phyloP scores from a whole-genome alignment of 2,888 invertebrate genomes.

The Scaptomyza tumidula region DNA sequence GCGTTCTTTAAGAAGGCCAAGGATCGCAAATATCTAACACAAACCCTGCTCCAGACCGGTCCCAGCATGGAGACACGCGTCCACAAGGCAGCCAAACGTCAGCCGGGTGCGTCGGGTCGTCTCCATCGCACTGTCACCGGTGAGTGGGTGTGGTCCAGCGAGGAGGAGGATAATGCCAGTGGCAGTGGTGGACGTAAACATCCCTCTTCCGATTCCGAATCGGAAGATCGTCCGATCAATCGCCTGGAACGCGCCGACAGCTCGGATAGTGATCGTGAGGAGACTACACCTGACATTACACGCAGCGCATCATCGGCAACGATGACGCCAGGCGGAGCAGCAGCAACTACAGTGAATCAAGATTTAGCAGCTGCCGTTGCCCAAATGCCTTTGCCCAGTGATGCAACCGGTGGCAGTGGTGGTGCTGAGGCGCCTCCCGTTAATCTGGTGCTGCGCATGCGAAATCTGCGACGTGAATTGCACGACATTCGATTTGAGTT shows the following conservation, averaged over 20 bases:
- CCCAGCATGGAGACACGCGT: conserved; percentile 96
- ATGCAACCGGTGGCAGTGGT: conserved; percentile 44
- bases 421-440: conserved; percentile 86
- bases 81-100: conserved; percentile 92
- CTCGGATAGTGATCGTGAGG: conserved; percentile 87
- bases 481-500: conserved; percentile 99
- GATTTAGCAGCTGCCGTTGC: conserved; percentile 68
- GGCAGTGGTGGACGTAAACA: conserved; percentile 82
- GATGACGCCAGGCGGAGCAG: conserved; percentile 47
- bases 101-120: conserved; percentile 93
- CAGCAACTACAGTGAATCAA: conserved; percentile 58
- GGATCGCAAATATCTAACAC: conserved; percentile 94
- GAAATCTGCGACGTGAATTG: conserved; percentile 94
- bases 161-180: conserved; percentile 91
- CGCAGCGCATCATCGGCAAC: conserved; percentile 82
- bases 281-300: conserved; percentile 81
- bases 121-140: conserved; percentile 97
- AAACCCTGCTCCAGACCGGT: conserved; percentile 93
- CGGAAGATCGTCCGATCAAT: conserved; percentile 87
- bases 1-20: conserved; percentile 99
- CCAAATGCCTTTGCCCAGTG: conserved; percentile 65
- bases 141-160: conserved; percentile 99
- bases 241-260: conserved; percentile 87
- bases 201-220: conserved; percentile 86
- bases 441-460: conserved; percentile 94